Conservation (phyloP, 1,140 invertebrate species). For the Hesperophylax magnus region DNA sequence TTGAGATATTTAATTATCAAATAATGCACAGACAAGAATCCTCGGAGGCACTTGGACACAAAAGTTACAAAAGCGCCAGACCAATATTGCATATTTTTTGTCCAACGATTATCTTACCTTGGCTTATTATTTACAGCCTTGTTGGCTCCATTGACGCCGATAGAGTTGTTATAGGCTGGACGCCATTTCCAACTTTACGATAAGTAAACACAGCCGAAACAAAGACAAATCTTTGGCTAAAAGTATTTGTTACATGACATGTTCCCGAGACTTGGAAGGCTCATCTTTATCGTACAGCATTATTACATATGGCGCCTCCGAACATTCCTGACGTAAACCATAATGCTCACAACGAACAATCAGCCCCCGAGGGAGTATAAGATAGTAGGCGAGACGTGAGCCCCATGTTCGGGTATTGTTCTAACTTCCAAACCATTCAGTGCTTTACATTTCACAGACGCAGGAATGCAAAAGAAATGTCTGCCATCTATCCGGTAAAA, state of each 20-base stretch:
- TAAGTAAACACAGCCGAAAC: constrained; percentile 13
- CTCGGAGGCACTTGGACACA: neutral
- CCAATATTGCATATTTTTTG: constrained; percentile 21
- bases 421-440: constrained; percentile 2
- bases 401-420: constrained; percentile 1
- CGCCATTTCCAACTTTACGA: constrained; percentile 31
- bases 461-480: constrained; percentile 13
- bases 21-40: neutral
- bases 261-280: neutral
- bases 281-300: constrained; percentile 20
- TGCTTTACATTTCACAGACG: neutral
- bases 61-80: constrained; percentile 24
- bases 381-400: constrained; percentile 1
- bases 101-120: neutral
- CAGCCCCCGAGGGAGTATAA: neutral
- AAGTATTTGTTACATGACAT: neutral
- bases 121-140: constrained; percentile 26
- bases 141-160: constrained; percentile 19
- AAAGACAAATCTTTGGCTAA: constrained; percentile 11
- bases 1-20: neutral
- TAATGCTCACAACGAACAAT: neutral
- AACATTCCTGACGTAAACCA: constrained; percentile 14
- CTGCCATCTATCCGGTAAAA: constrained; percentile 1
- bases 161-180: neutral
- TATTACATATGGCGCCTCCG: constrained; percentile 28